Evolutionary conservation across 2,797 vertebrate species (phyloP).

Genomic region (Syngnathus acus): DNA sequence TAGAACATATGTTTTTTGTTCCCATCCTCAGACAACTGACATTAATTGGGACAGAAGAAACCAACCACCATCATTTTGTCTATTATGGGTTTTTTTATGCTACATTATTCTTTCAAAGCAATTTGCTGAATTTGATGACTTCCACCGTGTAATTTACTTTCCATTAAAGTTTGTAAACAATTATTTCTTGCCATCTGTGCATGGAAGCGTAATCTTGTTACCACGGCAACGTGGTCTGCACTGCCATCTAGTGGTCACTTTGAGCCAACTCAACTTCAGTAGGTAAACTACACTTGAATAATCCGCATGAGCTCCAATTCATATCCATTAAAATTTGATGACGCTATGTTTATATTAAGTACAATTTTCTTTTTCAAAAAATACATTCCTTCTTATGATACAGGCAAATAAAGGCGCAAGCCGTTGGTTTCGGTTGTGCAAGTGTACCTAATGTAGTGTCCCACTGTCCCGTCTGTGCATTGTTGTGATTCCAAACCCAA

Average conservation of each 20-base stretch:
- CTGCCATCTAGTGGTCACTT: constrained; percentile 25
- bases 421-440: neutral
- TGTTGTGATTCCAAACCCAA: neutral
- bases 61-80: neutral
- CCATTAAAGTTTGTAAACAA: constrained; percentile 86
- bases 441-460: neutral
- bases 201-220: constrained; percentile 19
- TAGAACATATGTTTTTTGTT: constrained; percentile 15
- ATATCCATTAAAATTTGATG: neutral
- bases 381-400: too few species aligned
- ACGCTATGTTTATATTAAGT: neutral
- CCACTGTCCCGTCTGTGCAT: neutral
- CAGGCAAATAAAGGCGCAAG: neutral
- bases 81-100: neutral
- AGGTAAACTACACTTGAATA: neutral
- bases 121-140: constrained; percentile 9
- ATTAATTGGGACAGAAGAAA: constrained; percentile 20
- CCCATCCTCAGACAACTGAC: constrained; percentile 75
- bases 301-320: neutral
- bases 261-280: neutral
- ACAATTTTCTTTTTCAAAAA: neutral
- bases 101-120: constrained; percentile 28
- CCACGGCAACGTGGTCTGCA: constrained; percentile 28
- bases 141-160: constrained; percentile 47
- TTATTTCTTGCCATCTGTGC: constrained; percentile 86